phyloP scores from a whole-genome alignment of 2,888 invertebrate genomes.

The Ctena decussata region DNA sequence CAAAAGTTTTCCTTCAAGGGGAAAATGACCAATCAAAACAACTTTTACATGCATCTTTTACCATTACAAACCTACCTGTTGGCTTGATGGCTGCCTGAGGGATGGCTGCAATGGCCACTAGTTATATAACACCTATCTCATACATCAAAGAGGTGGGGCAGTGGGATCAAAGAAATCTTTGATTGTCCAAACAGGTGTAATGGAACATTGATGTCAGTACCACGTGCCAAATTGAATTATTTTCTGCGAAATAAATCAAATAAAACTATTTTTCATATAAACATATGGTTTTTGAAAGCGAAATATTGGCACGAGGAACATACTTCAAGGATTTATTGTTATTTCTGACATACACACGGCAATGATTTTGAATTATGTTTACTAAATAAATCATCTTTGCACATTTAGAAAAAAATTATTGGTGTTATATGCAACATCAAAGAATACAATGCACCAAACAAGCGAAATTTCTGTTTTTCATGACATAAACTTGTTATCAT shows the following conservation, averaged over 20 bases:
- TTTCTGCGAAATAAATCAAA: conserved; percentile 18
- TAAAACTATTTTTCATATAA: conserved; percentile 7
- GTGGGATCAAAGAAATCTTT: conserved; percentile 15
- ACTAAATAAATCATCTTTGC: background rate
- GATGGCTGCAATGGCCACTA: background rate
- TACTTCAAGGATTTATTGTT: conserved; percentile 4
- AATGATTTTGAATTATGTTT: conserved; percentile 16
- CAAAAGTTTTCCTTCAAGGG: too few relatives aligned
- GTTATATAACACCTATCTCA: conserved; percentile 13
- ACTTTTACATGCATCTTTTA: too few relatives aligned
- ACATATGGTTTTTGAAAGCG: conserved; percentile 2
- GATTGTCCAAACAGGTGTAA: conserved; percentile 15
- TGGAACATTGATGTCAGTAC: conserved; percentile 19
- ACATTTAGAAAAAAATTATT: background rate
- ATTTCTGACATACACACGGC: background rate
- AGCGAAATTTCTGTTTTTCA: background rate
- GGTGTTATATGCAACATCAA: conserved; percentile 1
- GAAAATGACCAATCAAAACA: background rate
- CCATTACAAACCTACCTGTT: too few relatives aligned
- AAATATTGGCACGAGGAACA: background rate
- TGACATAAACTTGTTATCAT: background rate
- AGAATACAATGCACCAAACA: background rate
- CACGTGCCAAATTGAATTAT: conserved; percentile 16
- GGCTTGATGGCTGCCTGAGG: background rate
- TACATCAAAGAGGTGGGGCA: conserved; percentile 12